Percentiles rank a stretch among this genome's conserved stretches.
These are phyloP conservation scores for Dinocampus coccinellae DNA, from an alignment of 2,888 invertebrate genomes.

Conservation along the genomic window DNA sequence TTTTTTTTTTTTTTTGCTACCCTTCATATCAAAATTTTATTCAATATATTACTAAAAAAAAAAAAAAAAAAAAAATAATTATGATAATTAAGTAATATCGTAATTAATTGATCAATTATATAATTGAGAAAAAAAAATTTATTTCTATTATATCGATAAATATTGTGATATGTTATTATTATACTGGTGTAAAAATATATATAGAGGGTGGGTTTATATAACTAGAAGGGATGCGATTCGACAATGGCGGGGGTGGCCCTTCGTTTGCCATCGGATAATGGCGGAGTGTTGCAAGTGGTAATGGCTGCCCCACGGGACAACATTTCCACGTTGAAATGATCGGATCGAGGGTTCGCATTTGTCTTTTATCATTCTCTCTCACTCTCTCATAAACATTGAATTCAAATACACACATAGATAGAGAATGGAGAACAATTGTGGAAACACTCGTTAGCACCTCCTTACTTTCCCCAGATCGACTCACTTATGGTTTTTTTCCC, in stretches of 20 bases:
- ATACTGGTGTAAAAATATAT: neutral
- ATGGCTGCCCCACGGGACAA: slow-evolving; percentile 59
- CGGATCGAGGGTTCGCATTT: slow-evolving; percentile 20
- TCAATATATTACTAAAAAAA: no score
- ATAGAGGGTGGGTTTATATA: slow-evolving; percentile 45
- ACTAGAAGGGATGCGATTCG: slow-evolving; percentile 57
- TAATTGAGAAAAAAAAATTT: no score
- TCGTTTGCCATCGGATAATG: slow-evolving; percentile 49
- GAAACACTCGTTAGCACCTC: slow-evolving; percentile 62
- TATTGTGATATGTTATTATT: neutral
- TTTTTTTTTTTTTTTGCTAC: slow-evolving; percentile 23
- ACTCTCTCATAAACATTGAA: slow-evolving; percentile 4
- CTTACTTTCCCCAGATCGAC: slow-evolving; percentile 52
- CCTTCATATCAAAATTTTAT: slow-evolving; percentile 28
- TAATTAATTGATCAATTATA: neutral
- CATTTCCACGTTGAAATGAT: slow-evolving; percentile 30
- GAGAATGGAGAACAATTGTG: slow-evolving; percentile 36
- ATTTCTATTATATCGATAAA: neutral
- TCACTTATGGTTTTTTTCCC: slow-evolving; percentile 25
- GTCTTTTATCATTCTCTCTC: no score
- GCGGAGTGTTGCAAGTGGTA: slow-evolving; percentile 54
- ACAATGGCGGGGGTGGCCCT: slow-evolving; percentile 40
- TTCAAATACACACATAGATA: no score
- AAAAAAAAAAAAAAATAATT: neutral
- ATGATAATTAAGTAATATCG: neutral